These are phyloP conservation scores for Microchirus variegatus DNA, from an alignment of 2,797 vertebrate species.

Conservation along the genomic window DNA sequence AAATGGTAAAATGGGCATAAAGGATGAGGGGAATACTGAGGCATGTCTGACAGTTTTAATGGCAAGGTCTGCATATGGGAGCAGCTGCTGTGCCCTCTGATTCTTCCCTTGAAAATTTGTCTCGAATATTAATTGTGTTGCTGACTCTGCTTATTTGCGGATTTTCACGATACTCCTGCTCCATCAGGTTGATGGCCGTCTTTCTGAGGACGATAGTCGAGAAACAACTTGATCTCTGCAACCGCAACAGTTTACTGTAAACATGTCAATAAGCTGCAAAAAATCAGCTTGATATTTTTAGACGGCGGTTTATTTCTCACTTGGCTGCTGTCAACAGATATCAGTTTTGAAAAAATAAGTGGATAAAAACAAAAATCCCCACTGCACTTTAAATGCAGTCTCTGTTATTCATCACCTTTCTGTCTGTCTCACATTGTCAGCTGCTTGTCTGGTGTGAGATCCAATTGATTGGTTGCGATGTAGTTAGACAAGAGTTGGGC, in stretches of 20 bases:
- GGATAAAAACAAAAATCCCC: neutral
- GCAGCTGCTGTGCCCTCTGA: constrained; percentile 76
- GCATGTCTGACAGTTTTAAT: constrained; percentile 74
- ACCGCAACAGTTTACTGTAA: too few species aligned
- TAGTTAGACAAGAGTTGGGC: constrained; percentile 56
- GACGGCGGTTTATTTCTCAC: constrained; percentile 36
- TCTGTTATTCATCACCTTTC: constrained; percentile 46
- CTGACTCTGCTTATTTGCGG: constrained; percentile 70
- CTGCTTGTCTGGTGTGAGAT: constrained; percentile 53
- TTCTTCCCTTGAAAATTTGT: constrained; percentile 72
- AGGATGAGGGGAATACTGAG: constrained; percentile 2
- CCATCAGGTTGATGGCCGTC: constrained; percentile 34
- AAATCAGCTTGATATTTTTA: constrained; percentile 1
- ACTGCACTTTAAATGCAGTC: constrained; percentile 37
- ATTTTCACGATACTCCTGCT: constrained; percentile 44
- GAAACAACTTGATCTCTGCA: too few species aligned
- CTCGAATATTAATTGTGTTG: constrained; percentile 78
- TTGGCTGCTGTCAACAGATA: constrained; percentile 9
- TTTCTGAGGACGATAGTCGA: too few species aligned
- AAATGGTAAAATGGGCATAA: constrained; percentile 7
- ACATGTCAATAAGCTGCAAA: too few species aligned
- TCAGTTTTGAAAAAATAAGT: constrained; percentile 29
- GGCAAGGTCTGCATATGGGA: constrained; percentile 76
- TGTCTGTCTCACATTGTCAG: constrained; percentile 32
- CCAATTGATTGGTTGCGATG: constrained; percentile 57